Conservation (phyloP, 2,888 invertebrate species). For the Acanthopleura granulata region DNA sequence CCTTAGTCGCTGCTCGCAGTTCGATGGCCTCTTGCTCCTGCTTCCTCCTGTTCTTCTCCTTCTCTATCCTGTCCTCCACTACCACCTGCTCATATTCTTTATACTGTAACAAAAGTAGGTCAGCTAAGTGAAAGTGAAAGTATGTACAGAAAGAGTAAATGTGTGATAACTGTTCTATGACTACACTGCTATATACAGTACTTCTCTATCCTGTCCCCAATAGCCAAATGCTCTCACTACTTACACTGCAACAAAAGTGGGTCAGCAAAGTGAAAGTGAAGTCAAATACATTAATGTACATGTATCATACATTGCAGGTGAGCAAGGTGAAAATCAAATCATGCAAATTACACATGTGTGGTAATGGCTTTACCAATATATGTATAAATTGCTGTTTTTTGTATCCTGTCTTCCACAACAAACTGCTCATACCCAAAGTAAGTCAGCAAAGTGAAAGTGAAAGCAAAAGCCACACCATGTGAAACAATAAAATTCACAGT, state of each 20-base stretch:
- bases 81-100: conserved; percentile 70
- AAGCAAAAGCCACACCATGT: no score
- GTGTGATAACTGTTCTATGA: no score
- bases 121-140: background rate
- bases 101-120: conserved; percentile 57
- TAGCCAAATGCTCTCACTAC: conserved; percentile 69
- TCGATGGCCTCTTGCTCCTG: conserved; percentile 67
- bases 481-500: no score
- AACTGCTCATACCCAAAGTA: no score
- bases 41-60: conserved; percentile 67
- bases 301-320: conserved; percentile 55
- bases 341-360: no score
- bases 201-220: conserved; percentile 69
- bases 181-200: no score
- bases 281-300: no score
- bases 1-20: conserved; percentile 62
- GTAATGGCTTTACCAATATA: no score
- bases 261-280: background rate
- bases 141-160: no score
- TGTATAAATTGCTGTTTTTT: no score
- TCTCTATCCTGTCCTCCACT: conserved; percentile 69
- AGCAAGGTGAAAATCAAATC: background rate
- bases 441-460: no score
- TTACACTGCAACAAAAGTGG: conserved; percentile 60
- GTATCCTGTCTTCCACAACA: no score